Base-by-base conservation (phyloP, 1,140 invertebrate genomes). In the Panagrolaimus sp. region DNA sequence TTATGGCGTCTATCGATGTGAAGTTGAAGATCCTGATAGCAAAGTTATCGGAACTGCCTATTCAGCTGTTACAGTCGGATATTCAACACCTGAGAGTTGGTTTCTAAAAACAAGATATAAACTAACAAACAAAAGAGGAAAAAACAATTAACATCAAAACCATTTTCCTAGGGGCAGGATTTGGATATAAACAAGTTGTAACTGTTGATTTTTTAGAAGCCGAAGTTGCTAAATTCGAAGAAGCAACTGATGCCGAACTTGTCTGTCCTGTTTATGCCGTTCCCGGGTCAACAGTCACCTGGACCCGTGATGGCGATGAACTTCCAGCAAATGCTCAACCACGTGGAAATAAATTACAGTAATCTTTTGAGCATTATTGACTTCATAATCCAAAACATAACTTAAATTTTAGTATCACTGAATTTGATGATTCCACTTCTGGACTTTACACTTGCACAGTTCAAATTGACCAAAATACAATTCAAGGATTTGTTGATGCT, bases 241-340 rank as follows among this genome's bases (percentile, higher is more conserved):
- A 81, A 43, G 71, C 82, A 38, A 75, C 79, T 26, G 76, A 81
- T 67, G 80, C 80, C 8, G 66, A 76, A 12, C 67, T 82, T 21
- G 68, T 68, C n/a, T 82, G 80, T 67, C 80, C 80, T n/a, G 75
- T 82, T 43, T 82, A 78, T 65, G 74, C 77, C 21, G 80, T 82
- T 9, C 80, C 80, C 43, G 80, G 80, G 48, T 68, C 79, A 0
- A 83, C 77, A 17, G 76, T 80, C 15, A 63, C 63, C 21, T 80
- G 80, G 80, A 63, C 47, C 12, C 71, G 68, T 32, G 68, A 82
- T 17, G 72, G 68, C 21, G 73, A 71, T 63, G 73, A 79, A 15
- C 65, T 82, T 26, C 80, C 80, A 43, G 24, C 67, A 10, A 75
- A 80, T 52, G 73, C 81, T 12, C 69, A 71, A n/a, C 75, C 73